These are phyloP conservation scores for Caenorhabditis macrosperma DNA, from an alignment of 2,888 invertebrate species.

Conservation along the genomic window DNA sequence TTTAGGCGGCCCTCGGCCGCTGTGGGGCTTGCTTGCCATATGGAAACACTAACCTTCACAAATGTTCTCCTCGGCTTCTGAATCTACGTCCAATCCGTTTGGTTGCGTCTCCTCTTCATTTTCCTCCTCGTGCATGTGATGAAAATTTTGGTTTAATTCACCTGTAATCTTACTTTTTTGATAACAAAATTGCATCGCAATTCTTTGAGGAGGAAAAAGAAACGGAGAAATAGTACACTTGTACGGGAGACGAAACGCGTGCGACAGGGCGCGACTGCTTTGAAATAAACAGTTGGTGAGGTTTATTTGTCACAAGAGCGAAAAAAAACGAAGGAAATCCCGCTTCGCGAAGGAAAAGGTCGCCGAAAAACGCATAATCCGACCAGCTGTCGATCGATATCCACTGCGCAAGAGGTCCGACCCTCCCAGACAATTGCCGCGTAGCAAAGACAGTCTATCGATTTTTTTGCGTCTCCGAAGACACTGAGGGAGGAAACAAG, in stretches of 20 bases:
- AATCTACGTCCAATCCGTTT: constrained; percentile 7
- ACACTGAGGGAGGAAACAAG: too few relatives aligned
- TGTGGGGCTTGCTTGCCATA: not conserved
- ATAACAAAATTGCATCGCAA: constrained; percentile 12
- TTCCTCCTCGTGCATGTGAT: constrained; percentile 40
- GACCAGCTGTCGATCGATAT: too few relatives aligned
- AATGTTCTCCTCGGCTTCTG: not conserved
- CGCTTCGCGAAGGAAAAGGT: not conserved
- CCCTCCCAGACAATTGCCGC: too few relatives aligned
- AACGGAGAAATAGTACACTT: not conserved
- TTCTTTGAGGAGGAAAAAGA: not conserved
- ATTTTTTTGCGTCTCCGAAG: too few relatives aligned
- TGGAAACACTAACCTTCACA: not conserved
- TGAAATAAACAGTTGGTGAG: not conserved
- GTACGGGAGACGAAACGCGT: constrained; percentile 13
- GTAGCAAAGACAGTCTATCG: too few relatives aligned
- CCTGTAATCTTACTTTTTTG: constrained; percentile 28
- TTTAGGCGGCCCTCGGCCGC: constrained; percentile 19
- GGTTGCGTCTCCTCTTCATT: constrained; percentile 11
- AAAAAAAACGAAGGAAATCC: not conserved
- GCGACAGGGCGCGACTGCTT: constrained; percentile 20
- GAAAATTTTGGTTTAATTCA: constrained; percentile 27
- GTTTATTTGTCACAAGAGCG: not conserved
- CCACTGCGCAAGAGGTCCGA: too few relatives aligned
- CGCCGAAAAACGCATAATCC: too few relatives aligned